phyloP scores from a whole-genome alignment of 2,797 vertebrate genomes.

The Hafferia zeledoni region DNA sequence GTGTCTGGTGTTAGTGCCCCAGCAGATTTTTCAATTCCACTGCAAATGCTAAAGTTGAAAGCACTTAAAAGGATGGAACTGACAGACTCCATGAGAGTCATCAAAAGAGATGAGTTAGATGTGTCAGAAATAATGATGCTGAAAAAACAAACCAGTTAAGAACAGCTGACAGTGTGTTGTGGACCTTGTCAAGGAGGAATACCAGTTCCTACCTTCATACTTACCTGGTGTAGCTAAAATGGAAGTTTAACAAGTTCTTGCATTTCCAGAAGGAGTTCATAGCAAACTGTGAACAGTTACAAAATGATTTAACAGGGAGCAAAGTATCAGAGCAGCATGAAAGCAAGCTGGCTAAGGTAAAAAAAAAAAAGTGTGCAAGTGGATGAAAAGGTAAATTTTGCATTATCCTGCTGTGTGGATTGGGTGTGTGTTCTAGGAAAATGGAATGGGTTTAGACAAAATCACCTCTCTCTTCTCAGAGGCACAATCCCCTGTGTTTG shows the following conservation, averaged over 20 bases:
- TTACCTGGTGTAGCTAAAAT: constrained; percentile 48
- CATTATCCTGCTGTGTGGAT: not conserved
- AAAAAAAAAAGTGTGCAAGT: not conserved
- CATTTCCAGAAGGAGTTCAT: constrained; percentile 61
- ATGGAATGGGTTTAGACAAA: not conserved
- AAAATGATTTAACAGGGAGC: constrained; percentile 14
- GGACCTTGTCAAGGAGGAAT: not conserved
- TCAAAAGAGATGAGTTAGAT: constrained; percentile 32
- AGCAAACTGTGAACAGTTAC: constrained; percentile 52
- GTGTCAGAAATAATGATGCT: constrained; percentile 37
- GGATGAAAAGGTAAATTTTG: not conserved
- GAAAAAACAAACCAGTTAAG: not conserved
- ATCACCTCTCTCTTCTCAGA: not conserved
- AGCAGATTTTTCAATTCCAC: not conserved
- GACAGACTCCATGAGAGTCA: not conserved
- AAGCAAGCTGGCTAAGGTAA: constrained; percentile 76
- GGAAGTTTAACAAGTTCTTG: constrained; percentile 61
- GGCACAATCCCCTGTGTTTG: not conserved
- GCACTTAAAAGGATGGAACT: not conserved
- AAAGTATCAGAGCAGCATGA: constrained; percentile 62
- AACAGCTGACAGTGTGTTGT: not conserved
- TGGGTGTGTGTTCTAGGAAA: not conserved
- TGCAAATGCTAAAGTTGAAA: not conserved
- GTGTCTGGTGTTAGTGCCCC: not conserved
- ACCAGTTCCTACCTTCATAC: constrained; percentile 27